Base-by-base conservation (phyloP, 2,113 vertebrate species). In the Leucoraja erinaceus region DNA sequence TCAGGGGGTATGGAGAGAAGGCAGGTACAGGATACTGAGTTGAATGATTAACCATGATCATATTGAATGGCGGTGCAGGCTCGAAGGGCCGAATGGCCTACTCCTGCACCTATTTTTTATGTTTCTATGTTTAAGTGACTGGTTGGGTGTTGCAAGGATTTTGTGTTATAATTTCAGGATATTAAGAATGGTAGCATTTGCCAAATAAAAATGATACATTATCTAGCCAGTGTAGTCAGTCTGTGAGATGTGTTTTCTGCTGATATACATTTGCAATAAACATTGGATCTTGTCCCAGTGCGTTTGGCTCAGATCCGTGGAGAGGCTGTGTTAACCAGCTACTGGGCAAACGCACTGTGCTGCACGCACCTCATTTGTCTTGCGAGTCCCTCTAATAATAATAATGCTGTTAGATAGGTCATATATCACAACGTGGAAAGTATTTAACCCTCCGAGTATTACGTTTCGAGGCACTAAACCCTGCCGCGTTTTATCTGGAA, bases 361-460 rank as follows among this genome's bases (percentile, higher is more conserved):
- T n/a, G 68, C 20, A 28, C 31, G 25, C 22, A 33, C 25, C 63
- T 91, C 63, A 10, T 72, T 74, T 91, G 90, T 72, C 90, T 91
- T 61, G 20, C 54, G 66, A 91, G 9, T 14, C 33, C 33, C 90
- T 72, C 90, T 72, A 70, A 91, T 72, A 91, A 91, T 91, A 91
- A 91, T 91, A 91, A 28, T 68, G 20, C 63, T 72, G 33, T 91
- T 72, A 91, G 72, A 91, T 91, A 91, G 90, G 90, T 72, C 90
- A 91, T 54, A 33, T 91, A 72, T 91, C 90, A 66, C 72, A 91
- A 91, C 54, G 90, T 91, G 90, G 90, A 91, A 74, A 63, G 90
- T 54, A 72, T 74, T 91, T 91, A 91, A 91, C 90, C 90, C 90
- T 25, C 90, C 59, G 88, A 91, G 88, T 72, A 91, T 91, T 91